Evolutionary conservation across 2,888 invertebrate species (phyloP).

Genomic region (Cerastis rubricosa): DNA sequence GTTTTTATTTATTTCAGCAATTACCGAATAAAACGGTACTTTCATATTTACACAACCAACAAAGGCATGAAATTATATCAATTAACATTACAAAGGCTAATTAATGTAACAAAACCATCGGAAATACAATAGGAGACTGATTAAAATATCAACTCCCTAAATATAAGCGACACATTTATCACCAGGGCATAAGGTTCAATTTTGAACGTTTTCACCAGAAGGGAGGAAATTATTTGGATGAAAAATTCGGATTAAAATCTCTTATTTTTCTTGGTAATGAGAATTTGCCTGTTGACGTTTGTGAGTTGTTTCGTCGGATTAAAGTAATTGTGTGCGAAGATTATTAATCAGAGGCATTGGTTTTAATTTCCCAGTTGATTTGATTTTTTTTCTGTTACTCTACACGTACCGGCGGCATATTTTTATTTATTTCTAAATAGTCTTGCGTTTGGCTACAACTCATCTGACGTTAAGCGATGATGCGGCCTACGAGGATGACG

Average conservation of each 20-base stretch:
- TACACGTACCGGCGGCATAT: too few relatives aligned
- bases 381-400: too few relatives aligned
- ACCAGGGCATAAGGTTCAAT: not conserved
- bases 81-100: slow-evolving; percentile 36
- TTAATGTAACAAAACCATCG: slow-evolving; percentile 36
- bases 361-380: slow-evolving; percentile 27
- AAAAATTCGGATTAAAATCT: slow-evolving; percentile 27
- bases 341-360: not conserved
- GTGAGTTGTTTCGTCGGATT: slow-evolving; percentile 9
- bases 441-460: too few relatives aligned
- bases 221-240: not conserved
- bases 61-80: slow-evolving; percentile 23
- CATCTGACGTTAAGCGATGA: too few relatives aligned
- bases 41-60: slow-evolving; percentile 18
- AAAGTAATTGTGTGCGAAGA: slow-evolving; percentile 32
- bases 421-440: too few relatives aligned
- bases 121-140: slow-evolving; percentile 25
- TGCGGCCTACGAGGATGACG: too few relatives aligned
- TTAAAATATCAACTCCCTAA: slow-evolving; percentile 35
- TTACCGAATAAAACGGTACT: not conserved
- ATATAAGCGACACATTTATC: not conserved
- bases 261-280: slow-evolving; percentile 33
- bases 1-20: not conserved
- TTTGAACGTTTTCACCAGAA: not conserved
- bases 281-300: slow-evolving; percentile 42